Base-by-base conservation (phyloP, 2,888 invertebrate genomes). In the Acronicta aceris region DNA sequence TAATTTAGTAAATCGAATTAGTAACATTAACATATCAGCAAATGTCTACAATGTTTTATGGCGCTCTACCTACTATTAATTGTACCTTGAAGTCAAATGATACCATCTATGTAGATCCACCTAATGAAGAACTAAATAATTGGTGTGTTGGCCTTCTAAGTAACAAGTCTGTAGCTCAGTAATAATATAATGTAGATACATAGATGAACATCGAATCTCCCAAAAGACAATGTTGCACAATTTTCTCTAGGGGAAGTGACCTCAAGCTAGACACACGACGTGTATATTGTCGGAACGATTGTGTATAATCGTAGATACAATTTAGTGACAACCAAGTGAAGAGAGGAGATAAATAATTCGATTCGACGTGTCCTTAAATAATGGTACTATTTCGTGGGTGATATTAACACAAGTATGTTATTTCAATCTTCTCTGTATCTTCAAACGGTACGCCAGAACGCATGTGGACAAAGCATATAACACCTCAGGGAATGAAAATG, bases 101-200 rank as follows among this genome's bases (percentile, higher is more conserved):
- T 59, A 45, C 68, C 54, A 60, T 51, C 59, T 68, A 60, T 6
- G 60, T 43, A n/a, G 10, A 42, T 33, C 48, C 38, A 55, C 60
- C 53, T 67, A 72, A 58, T 67, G 46, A 71, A 65, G 41, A 46
- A 45, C 25, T 13, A 51, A 48, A 70, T 70, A 70, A 65, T 65
- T 70, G 64, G 48, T 52, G 30, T 46, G 46, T 46, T 54, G 49
- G 38, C 71, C 65, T 71, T 65, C 41, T 70, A 65, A 7, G 0
- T 48, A 59, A 59, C 27, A 10, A 63, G 43, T 53, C 30, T 10
- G 10, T 38, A 21, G n/a, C 41, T n/a, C 12, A 10, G 7, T 33
- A 10, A n/a, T n/a, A n/a, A n/a, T n/a, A n/a, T n/a, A n/a, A 8
- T 27, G 7, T 7, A 7, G 5, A 5, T 7, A 27, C 1, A 27